phyloP scores from a whole-genome alignment of 2,888 invertebrate genomes.

The Machimus atricapillus region DNA sequence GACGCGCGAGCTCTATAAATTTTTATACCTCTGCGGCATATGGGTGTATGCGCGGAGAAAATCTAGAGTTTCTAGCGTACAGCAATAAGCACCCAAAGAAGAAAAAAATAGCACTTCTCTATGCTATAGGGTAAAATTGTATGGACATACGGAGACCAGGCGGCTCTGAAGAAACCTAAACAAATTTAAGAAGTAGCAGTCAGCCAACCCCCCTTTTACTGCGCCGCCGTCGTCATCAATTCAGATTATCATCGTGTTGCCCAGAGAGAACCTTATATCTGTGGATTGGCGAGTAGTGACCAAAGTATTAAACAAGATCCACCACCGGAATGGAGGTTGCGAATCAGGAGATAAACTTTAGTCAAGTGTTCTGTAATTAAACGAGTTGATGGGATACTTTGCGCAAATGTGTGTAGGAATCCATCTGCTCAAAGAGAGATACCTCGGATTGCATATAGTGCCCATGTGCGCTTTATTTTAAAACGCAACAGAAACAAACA shows the following conservation, averaged over 20 bases:
- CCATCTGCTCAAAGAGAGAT: not conserved
- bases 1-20: not conserved
- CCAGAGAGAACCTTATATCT: not conserved
- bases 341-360: not conserved
- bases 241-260: not conserved
- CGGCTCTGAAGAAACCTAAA: not conserved
- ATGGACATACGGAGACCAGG: not conserved
- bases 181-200: not conserved
- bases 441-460: not conserved
- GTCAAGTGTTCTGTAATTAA: slow-evolving; percentile 1
- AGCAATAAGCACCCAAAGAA: not conserved
- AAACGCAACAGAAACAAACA: not conserved
- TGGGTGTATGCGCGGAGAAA: not conserved
- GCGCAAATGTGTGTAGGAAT: not conserved
- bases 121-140: not conserved
- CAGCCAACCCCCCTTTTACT: not conserved
- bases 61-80: not conserved
- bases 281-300: not conserved
- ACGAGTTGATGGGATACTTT: not conserved
- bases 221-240: not conserved
- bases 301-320: not conserved
- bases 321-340: not conserved
- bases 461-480: slow-evolving; percentile 4
- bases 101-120: not conserved
- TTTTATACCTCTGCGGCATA: not conserved